phyloP scores from a whole-genome alignment of 2,113 vertebrate species.

The Oncorhynchus kisutch region DNA sequence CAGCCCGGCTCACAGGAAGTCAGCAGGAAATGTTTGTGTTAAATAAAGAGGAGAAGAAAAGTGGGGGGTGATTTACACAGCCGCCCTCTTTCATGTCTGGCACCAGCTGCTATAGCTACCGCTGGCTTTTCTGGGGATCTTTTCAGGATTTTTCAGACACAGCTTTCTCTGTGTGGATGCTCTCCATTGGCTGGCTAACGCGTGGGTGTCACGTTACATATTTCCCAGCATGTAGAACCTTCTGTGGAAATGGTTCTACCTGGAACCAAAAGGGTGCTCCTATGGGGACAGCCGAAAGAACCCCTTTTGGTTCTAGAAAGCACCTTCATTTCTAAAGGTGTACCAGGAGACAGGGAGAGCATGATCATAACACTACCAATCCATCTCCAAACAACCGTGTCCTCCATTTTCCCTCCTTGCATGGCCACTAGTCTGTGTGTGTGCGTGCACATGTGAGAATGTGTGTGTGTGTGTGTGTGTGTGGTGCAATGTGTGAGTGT shows the following conservation, averaged over 20 bases:
- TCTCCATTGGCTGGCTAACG: background rate
- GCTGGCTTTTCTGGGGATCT: slow-evolving; percentile 3
- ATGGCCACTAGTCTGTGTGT: slow-evolving; percentile 5
- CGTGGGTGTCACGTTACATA: background rate
- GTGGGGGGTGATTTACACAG: slow-evolving; percentile 11
- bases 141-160: slow-evolving; percentile 1
- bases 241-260: background rate
- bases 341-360: slow-evolving; percentile 1
- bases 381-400: slow-evolving; percentile 43
- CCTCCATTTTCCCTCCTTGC: slow-evolving; percentile 36
- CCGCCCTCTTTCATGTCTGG: slow-evolving; percentile 13
- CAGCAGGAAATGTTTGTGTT: slow-evolving; percentile 17
- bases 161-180: background rate
- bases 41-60: background rate
- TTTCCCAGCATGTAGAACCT: background rate
- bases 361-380: slow-evolving; percentile 18
- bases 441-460: slow-evolving; percentile 29
- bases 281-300: background rate
- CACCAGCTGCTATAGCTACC: background rate
- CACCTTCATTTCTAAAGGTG: slow-evolving; percentile 1
- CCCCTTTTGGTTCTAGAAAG: too few relatives aligned
- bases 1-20: slow-evolving; percentile 17
- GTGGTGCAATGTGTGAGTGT: slow-evolving; percentile 24
- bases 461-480: slow-evolving; percentile 32
- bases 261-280: too few relatives aligned